These are phyloP conservation scores for Agrypnia vestita DNA, from an alignment of 1,140 invertebrate genomes.

Conservation along the genomic window DNA sequence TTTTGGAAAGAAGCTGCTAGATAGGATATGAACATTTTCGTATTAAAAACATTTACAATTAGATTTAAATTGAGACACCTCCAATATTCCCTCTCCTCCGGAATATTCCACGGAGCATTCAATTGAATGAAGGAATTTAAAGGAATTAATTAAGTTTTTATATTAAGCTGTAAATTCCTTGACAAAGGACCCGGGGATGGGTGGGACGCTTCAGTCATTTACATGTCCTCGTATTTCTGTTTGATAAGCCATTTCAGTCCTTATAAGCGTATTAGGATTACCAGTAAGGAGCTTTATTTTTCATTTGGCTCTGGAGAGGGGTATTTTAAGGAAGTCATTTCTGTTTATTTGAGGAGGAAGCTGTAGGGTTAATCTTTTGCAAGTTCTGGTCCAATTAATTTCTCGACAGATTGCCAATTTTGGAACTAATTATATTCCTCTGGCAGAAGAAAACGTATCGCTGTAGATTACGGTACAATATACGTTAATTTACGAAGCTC, in stretches of 20 bases:
- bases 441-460: background rate
- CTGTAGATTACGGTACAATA: background rate
- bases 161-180: conserved; percentile 46
- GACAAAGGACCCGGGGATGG: conserved; percentile 16
- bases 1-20: too few species aligned
- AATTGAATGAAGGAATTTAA: conserved; percentile 41
- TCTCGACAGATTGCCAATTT: too few species aligned
- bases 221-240: conserved; percentile 44
- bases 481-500: too few species aligned
- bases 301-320: background rate
- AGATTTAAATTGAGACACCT: conserved; percentile 5
- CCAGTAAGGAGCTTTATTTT: conserved; percentile 25
- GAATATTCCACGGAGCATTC: conserved; percentile 16
- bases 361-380: too few species aligned
- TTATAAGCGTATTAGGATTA: conserved; percentile 43
- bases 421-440: background rate
- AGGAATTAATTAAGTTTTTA: conserved; percentile 49
- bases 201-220: conserved; percentile 34
- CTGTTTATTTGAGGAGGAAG: too few species aligned
- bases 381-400: too few species aligned
- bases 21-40: too few species aligned
- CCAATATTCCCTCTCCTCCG: background rate
- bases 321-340: background rate
- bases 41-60: conserved; percentile 24
- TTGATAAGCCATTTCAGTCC: conserved; percentile 50